phyloP scores from a whole-genome alignment of 2,888 invertebrate species.

The Drosophila subsilvestris region DNA sequence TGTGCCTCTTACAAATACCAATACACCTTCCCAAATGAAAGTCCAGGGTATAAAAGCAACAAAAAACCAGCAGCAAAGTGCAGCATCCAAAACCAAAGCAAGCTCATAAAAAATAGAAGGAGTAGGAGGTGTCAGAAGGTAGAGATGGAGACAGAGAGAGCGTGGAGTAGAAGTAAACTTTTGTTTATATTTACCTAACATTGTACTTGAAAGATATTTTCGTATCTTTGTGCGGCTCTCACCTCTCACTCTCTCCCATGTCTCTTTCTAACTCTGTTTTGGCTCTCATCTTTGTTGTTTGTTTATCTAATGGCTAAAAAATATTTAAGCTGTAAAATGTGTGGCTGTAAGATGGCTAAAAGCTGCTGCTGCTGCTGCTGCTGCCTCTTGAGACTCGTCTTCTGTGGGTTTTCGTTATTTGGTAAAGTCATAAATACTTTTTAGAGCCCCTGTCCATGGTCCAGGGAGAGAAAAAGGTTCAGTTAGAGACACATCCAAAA shows the following conservation, averaged over 20 bases:
- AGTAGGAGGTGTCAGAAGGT: slow-evolving; percentile 1
- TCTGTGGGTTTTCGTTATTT: slow-evolving; percentile 48
- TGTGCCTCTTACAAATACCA: too few relatives aligned
- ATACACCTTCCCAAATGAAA: slow-evolving; percentile 13
- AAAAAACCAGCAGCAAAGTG: slow-evolving; percentile 57
- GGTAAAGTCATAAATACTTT: slow-evolving; percentile 73
- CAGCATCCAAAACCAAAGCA: slow-evolving; percentile 44
- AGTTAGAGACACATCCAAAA: slow-evolving; percentile 7
- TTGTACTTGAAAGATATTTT: slow-evolving; percentile 82
- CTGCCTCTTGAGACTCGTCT: not conserved
- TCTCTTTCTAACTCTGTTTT: not conserved
- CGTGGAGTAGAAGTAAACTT: slow-evolving; percentile 44
- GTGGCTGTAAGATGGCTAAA: slow-evolving; percentile 67
- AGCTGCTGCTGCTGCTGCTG: slow-evolving; percentile 37
- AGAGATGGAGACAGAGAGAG: slow-evolving; percentile 17
- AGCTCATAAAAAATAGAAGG: not conserved
- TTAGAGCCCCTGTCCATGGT: not conserved
- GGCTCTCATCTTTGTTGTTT: slow-evolving; percentile 52
- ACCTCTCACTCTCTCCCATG: not conserved
- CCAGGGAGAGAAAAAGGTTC: slow-evolving; percentile 55
- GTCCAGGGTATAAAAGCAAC: slow-evolving; percentile 21
- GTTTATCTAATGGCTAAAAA: slow-evolving; percentile 79
- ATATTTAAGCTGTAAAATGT: slow-evolving; percentile 76
- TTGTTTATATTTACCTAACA: slow-evolving; percentile 82
- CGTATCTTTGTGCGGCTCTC: slow-evolving; percentile 49